These are phyloP conservation scores for Tachycineta bicolor DNA, from an alignment of 2,113 vertebrate genomes.

Conservation along the genomic window DNA sequence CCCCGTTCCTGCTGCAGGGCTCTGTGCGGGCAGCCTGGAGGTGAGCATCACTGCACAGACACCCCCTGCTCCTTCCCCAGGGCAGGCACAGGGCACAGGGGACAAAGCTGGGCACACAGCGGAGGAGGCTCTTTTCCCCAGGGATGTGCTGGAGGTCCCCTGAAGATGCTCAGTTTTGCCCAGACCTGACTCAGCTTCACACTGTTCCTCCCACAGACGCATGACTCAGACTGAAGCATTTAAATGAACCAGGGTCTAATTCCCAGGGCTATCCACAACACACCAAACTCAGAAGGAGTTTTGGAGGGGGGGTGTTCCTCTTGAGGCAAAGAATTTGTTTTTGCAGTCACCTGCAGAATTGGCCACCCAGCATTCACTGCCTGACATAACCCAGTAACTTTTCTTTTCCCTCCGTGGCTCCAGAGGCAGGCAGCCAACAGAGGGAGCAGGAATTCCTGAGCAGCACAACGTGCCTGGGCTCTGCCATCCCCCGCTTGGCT, in stretches of 20 bases:
- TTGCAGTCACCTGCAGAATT: neutral
- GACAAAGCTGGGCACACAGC: rapidly evolving
- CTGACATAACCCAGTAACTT: neutral
- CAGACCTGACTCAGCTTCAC: neutral
- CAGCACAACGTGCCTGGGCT: neutral
- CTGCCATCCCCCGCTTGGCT: neutral
- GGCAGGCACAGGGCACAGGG: neutral
- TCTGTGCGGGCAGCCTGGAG: neutral
- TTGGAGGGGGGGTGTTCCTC: no score
- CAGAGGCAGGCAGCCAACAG: constrained; percentile 44
- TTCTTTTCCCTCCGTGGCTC: neutral
- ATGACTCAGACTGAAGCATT: rapidly evolving
- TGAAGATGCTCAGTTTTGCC: neutral
- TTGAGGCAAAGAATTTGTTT: neutral
- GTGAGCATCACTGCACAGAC: rapidly evolving
- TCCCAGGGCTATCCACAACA: neutral
- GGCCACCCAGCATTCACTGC: neutral
- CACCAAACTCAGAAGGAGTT: neutral
- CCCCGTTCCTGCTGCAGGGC: neutral
- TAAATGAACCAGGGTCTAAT: neutral
- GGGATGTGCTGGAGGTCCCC: neutral
- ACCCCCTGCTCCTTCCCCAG: neutral
- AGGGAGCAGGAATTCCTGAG: constrained; percentile 44
- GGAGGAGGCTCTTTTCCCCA: neutral
- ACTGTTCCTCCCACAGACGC: neutral